phyloP scores from a whole-genome alignment of 2,797 vertebrate genomes.

The Coreius guichenoti region DNA sequence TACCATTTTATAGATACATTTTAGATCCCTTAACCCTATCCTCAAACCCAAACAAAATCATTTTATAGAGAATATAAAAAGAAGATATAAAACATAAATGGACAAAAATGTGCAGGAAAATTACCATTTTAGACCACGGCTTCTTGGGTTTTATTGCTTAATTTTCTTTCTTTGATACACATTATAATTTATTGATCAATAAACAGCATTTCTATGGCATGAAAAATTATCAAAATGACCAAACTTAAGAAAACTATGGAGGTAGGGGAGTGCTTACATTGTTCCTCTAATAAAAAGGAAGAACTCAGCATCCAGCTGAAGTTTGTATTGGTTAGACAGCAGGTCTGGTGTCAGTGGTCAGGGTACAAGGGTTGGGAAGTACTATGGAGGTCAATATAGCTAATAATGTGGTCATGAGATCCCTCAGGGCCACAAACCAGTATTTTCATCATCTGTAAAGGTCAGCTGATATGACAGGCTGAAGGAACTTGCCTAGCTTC shows the following conservation, averaged over 20 bases:
- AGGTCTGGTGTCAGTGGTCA: slow-evolving; percentile 1
- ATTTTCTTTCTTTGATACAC: not conserved
- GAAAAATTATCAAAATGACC: not conserved
- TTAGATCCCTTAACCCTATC: no score
- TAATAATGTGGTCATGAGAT: slow-evolving; percentile 36
- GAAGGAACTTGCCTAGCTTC: slow-evolving; percentile 15
- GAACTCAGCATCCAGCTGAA: not conserved
- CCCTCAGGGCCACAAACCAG: slow-evolving; percentile 15
- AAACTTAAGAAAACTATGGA: not conserved
- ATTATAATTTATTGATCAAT: not conserved
- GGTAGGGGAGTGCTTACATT: not conserved
- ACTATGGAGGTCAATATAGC: slow-evolving; percentile 43
- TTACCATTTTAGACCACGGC: not conserved
- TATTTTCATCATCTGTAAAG: slow-evolving; percentile 38
- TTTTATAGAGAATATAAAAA: no score
- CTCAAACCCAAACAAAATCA: no score
- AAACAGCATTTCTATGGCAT: not conserved
- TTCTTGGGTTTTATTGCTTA: not conserved
- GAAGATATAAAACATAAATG: no score
- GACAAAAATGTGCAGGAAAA: no score
- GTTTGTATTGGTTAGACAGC: slow-evolving; percentile 21
- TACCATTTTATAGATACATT: no score
- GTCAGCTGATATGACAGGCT: slow-evolving; percentile 14
- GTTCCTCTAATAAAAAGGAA: not conserved
- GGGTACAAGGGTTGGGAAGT: slow-evolving; percentile 8